phyloP scores from a whole-genome alignment of 2,797 vertebrate genomes.

The Alosa sapidissima region DNA sequence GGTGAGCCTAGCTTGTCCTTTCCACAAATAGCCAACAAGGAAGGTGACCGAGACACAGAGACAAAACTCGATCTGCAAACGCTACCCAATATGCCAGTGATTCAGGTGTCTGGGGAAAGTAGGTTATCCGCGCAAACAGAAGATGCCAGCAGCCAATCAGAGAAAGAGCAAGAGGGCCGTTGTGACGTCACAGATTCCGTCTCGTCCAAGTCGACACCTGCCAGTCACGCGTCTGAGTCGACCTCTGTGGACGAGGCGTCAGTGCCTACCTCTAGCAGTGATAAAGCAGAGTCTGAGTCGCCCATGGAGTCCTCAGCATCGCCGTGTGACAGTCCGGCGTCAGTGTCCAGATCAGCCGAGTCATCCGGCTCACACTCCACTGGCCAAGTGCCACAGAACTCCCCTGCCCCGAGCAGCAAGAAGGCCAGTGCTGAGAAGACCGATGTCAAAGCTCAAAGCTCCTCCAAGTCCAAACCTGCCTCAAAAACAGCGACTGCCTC shows the following conservation, averaged over 20 bases:
- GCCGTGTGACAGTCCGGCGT: conserved; percentile 47
- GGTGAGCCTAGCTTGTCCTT: background rate
- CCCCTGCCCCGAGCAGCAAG: background rate
- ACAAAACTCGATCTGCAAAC: background rate
- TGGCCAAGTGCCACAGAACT: background rate
- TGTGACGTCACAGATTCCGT: background rate
- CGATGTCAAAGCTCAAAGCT: conserved; percentile 39
- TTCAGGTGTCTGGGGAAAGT: background rate
- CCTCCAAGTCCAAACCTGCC: conserved; percentile 36
- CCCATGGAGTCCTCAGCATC: conserved; percentile 26
- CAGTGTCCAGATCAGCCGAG: background rate
- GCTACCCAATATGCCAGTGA: background rate
- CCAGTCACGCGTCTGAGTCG: conserved; percentile 28
- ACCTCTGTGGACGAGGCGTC: conserved; percentile 50
- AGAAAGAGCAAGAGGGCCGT: background rate
- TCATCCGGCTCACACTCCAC: background rate
- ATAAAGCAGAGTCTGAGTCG: conserved; percentile 60
- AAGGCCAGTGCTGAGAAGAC: conserved; percentile 36
- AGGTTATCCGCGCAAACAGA: background rate
- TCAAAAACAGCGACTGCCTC: conserved; percentile 47
- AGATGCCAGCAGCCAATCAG: conserved; percentile 2
- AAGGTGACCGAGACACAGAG: background rate
- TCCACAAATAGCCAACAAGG: conserved; percentile 1
- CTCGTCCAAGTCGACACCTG: background rate
- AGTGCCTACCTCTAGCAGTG: conserved; percentile 55